phyloP scores from a whole-genome alignment of 2,888 invertebrate species.

The Scaptomyza polygonia region DNA sequence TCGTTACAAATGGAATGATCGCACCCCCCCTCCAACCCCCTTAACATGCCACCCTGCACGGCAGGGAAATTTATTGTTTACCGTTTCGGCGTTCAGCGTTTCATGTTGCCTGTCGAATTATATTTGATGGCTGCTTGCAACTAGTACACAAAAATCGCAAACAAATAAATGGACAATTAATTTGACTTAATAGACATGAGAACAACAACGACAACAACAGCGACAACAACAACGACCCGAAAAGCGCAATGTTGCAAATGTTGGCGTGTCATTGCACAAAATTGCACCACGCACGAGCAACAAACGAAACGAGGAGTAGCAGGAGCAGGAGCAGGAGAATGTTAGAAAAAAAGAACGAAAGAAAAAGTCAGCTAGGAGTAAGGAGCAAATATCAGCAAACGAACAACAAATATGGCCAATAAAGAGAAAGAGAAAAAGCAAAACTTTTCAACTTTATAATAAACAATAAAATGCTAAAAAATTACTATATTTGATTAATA shows the following conservation, averaged over 20 bases:
- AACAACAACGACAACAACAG: slow-evolving; percentile 13
- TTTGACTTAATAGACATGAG: slow-evolving; percentile 78
- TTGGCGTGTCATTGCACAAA: slow-evolving; percentile 56
- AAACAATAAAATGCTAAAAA: not conserved
- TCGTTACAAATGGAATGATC: slow-evolving; percentile 7
- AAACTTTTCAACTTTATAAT: not conserved
- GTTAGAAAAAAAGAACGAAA: no score
- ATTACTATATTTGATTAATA: no score
- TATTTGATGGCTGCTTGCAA: slow-evolving; percentile 69
- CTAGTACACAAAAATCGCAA: slow-evolving; percentile 50
- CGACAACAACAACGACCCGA: not conserved
- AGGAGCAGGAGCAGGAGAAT: not conserved
- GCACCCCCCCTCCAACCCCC: not conserved
- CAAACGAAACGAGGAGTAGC: not conserved
- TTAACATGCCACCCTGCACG: not conserved
- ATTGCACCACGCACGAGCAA: slow-evolving; percentile 47
- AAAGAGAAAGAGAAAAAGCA: not conserved
- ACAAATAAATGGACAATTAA: slow-evolving; percentile 78
- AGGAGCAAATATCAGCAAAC: not conserved
- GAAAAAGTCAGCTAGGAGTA: slow-evolving; percentile 3
- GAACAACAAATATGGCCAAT: slow-evolving; percentile 11
- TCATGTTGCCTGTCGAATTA: slow-evolving; percentile 77
- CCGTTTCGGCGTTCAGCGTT: slow-evolving; percentile 22
- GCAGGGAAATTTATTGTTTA: slow-evolving; percentile 20
- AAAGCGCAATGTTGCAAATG: slow-evolving; percentile 29